Percentiles rank a stretch among this genome's conserved stretches.
phyloP scores from a whole-genome alignment of 1,140 invertebrate species.

The Drosophila mauritiana region DNA sequence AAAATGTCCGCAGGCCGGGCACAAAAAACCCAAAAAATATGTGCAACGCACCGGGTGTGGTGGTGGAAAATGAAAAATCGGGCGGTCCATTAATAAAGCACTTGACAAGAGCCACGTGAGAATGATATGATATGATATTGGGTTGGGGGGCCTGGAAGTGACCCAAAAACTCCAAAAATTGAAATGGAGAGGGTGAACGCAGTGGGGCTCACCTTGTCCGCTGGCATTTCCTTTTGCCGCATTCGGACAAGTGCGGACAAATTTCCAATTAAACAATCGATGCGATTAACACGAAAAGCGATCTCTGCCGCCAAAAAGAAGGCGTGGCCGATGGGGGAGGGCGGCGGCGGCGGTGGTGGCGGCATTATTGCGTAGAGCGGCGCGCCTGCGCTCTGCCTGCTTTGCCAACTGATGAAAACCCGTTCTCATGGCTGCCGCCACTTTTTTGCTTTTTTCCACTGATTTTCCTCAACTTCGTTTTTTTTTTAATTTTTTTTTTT shows the following conservation, averaged over 20 bases:
- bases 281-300: constrained; percentile 58
- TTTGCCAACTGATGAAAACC: constrained; percentile 55
- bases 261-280: constrained; percentile 75
- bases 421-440: constrained; percentile 27
- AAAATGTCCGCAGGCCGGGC: constrained; percentile 34
- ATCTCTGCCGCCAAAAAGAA: constrained; percentile 24
- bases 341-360: background rate
- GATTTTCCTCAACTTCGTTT: constrained; percentile 5
- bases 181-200: constrained; percentile 10
- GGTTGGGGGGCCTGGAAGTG: background rate
- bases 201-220: constrained; percentile 29
- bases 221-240: constrained; percentile 57
- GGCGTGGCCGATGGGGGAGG: constrained; percentile 7
- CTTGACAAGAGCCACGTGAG: constrained; percentile 41
- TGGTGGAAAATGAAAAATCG: constrained; percentile 11
- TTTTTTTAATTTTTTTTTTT: constrained; percentile 2
- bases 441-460: constrained; percentile 10
- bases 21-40: constrained; percentile 13
- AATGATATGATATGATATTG: background rate
- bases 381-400: constrained; percentile 53
- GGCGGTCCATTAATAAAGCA: constrained; percentile 58
- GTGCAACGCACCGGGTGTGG: constrained; percentile 7
- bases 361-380: constrained; percentile 22
- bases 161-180: background rate
- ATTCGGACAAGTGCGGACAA: constrained; percentile 40